Base-by-base conservation (phyloP, 1,140 invertebrate genomes). In the Drosophila elegans region DNA sequence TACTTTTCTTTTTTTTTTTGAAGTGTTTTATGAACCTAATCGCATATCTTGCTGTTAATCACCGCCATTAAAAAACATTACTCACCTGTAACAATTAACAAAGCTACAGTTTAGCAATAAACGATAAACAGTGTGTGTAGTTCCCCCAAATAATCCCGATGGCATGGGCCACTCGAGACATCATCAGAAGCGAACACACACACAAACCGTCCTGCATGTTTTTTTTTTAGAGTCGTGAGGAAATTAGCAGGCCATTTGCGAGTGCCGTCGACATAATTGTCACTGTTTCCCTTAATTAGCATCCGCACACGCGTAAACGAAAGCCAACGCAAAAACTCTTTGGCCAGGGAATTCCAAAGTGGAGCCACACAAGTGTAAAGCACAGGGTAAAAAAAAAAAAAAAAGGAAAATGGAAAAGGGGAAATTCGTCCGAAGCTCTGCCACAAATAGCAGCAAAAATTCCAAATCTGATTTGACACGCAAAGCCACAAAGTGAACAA, bases 391-490 rank as follows among this genome's bases (percentile, higher is more conserved):
- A 41, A 54, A 27, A 10, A 29, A 12, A 16, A 7, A 42, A 49
- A 52, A 44, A 64, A 12, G 29, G 16, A 27, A 63, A 63, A 44
- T 3, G n/a, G 46, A n/a, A 52, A 68, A 48, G 64, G 64, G 34
- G 21, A 66, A 68, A 38, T 13, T n/a, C 21, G 46, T 46, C 45
- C 12, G 46, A 66, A 64, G 45, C 69, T 38, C 45, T 61, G 54
- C 42, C 38, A 63, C 25, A 48, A 41, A 21, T 32, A 42, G 63
- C 62, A 61, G 46, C 56, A 74, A 42, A 74, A 78, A 75, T 81
- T 63, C 74, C 69, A 81, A 82, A 88, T 88, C 78, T 68, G 78
- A 82, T 88, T 82, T 82, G 83, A 88, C 82, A 86, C 82, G 82
- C 82, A 86, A 79, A 72, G 78, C 78, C 53, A 63, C 62, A 71